Percentiles rank a stretch among this genome's conserved stretches.
These are phyloP conservation scores for Centropyge bicolor DNA, from an alignment of 2,797 vertebrate genomes.

Conservation along the genomic window DNA sequence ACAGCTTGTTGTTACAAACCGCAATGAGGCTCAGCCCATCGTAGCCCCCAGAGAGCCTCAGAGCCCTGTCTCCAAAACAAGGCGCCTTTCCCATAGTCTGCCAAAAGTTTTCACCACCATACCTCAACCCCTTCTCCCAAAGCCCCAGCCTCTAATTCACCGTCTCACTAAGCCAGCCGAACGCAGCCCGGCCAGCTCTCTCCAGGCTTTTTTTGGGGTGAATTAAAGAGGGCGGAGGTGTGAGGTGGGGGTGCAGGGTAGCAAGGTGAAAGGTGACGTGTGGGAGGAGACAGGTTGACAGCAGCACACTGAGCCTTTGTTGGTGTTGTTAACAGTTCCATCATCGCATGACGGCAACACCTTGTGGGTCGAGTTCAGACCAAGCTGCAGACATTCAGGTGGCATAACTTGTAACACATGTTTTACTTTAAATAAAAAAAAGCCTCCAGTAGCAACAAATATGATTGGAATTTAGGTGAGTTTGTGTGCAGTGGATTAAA, in stretches of 20 bases:
- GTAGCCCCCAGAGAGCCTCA: constrained; percentile 58
- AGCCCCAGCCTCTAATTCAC: constrained; percentile 50
- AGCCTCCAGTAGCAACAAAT: not conserved
- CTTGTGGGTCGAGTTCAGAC: constrained; percentile 41
- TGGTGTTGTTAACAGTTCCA: constrained; percentile 58
- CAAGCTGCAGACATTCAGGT: not conserved
- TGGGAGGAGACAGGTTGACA: constrained; percentile 75
- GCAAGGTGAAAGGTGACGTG: constrained; percentile 68
- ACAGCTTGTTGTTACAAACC: constrained; percentile 80
- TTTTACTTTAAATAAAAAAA: constrained; percentile 10
- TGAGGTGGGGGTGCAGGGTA: constrained; percentile 31
- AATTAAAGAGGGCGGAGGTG: constrained; percentile 53
- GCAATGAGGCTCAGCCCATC: constrained; percentile 63
- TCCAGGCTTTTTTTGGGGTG: constrained; percentile 16
- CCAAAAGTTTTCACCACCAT: constrained; percentile 54
- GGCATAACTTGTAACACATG: constrained; percentile 23
- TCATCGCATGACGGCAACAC: constrained; percentile 59
- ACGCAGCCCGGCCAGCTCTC: constrained; percentile 25
- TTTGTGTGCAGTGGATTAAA: not conserved
- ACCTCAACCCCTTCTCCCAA: constrained; percentile 38
- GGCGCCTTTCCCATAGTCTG: constrained; percentile 60
- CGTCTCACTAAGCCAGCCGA: constrained; percentile 37
- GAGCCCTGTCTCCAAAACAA: constrained; percentile 53
- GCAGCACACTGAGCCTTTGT: constrained; percentile 77
- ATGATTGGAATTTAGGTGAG: not conserved